phyloP scores from a whole-genome alignment of 2,797 vertebrate species.

The Myripristis jacobus region DNA sequence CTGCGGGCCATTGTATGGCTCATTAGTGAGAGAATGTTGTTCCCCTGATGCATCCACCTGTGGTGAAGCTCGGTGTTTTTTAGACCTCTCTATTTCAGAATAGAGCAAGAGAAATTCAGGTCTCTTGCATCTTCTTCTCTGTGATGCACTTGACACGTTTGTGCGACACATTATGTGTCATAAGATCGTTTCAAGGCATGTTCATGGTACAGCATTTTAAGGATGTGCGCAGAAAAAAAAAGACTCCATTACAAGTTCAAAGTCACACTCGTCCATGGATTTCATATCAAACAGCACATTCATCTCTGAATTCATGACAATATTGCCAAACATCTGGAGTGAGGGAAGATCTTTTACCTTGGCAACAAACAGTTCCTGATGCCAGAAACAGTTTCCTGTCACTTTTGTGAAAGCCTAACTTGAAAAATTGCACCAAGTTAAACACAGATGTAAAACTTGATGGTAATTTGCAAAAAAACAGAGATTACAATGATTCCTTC shows the following conservation, averaged over 20 bases:
- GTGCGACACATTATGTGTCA: slow-evolving; percentile 47
- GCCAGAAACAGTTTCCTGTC: slow-evolving; percentile 32
- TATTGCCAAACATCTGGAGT: slow-evolving; percentile 59
- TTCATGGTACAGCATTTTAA: slow-evolving; percentile 50
- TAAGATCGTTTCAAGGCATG: slow-evolving; percentile 26
- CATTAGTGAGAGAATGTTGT: slow-evolving; percentile 21
- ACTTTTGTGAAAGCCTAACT: slow-evolving; percentile 2
- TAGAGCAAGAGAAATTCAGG: background rate
- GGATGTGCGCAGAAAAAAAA: slow-evolving; percentile 22
- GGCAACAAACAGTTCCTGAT: slow-evolving; percentile 25
- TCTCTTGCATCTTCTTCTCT: slow-evolving; percentile 18
- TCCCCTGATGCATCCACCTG: slow-evolving; percentile 64
- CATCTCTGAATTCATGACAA: slow-evolving; percentile 38
- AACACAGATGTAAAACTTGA: slow-evolving; percentile 35
- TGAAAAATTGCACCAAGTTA: slow-evolving; percentile 7
- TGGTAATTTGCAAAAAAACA: slow-evolving; percentile 4
- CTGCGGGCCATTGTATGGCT: slow-evolving; percentile 25
- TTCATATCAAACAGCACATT: slow-evolving; percentile 40
- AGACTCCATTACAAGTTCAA: slow-evolving; percentile 38
- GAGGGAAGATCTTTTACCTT: slow-evolving; percentile 39
- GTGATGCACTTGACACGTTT: slow-evolving; percentile 40
- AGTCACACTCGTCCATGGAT: slow-evolving; percentile 38
- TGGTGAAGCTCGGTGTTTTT: slow-evolving; percentile 43
- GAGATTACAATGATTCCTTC: background rate
- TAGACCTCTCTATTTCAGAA: slow-evolving; percentile 2